These are phyloP conservation scores for Chionoecetes opilio DNA, from an alignment of 1,140 invertebrate genomes.

Conservation along the genomic window DNA sequence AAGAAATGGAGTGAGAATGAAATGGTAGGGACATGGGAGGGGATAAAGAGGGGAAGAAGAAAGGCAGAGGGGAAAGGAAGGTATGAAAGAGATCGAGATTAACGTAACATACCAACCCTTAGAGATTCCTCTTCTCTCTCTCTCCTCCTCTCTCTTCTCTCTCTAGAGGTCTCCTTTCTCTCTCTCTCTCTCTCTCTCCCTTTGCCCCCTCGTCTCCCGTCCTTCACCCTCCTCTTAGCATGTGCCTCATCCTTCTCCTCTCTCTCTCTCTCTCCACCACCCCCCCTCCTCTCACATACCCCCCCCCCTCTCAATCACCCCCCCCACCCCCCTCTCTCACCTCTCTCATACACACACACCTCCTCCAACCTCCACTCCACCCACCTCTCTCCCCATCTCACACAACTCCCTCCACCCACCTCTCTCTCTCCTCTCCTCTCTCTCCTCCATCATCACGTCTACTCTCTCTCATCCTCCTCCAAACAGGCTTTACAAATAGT, in stretches of 20 bases:
- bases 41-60: neutral
- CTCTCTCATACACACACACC: neutral
- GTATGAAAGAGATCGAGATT: neutral
- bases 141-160: neutral
- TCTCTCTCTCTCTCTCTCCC: neutral
- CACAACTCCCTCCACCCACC: neutral
- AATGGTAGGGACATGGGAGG: neutral
- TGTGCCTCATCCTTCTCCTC: neutral
- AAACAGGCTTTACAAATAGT: neutral
- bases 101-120: neutral
- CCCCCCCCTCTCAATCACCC: no score
- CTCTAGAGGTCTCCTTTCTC: no score
- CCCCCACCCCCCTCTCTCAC: no score
- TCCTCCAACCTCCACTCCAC: neutral
- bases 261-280: no score
- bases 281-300: no score
- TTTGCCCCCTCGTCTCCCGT: neutral
- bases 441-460: neutral
- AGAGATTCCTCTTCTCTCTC: neutral
- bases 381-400: neutral
- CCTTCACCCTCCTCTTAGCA: neutral
- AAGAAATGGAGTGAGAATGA: neutral
- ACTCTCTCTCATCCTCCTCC: neutral
- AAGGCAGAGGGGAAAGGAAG: neutral
- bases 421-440: slow-evolving; percentile 3